These are phyloP conservation scores for Prosapia bicincta DNA, from an alignment of 2,888 invertebrate species.

Conservation along the genomic window DNA sequence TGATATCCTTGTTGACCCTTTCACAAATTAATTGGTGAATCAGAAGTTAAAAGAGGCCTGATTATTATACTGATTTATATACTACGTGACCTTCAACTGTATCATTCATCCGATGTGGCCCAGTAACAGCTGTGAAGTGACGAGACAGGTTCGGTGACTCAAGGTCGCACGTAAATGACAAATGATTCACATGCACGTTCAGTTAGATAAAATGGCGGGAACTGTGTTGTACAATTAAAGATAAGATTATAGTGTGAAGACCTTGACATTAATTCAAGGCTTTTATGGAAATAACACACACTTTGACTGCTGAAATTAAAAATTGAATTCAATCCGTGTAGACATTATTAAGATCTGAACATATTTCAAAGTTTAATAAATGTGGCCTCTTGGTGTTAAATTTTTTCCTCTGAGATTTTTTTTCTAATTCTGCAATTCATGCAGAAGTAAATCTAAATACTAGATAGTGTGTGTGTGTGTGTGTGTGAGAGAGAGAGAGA, in stretches of 20 bases:
- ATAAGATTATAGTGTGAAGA: neutral
- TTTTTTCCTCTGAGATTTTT: too few relatives aligned
- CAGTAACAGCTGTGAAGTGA: neutral
- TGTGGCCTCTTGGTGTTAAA: too few relatives aligned
- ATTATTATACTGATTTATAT: neutral
- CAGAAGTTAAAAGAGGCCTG: neutral
- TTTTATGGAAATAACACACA: neutral
- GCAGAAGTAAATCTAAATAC: too few relatives aligned
- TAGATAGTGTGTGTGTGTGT: too few relatives aligned
- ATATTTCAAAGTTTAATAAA: too few relatives aligned
- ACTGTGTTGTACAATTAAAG: neutral
- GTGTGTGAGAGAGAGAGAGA: too few relatives aligned
- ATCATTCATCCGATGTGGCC: neutral
- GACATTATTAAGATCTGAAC: too few relatives aligned
- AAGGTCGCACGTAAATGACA: neutral
- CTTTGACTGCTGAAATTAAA: neutral
- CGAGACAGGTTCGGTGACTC: neutral
- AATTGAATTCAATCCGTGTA: too few relatives aligned
- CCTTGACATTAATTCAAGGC: constrained; percentile 2
- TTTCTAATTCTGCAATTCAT: too few relatives aligned
- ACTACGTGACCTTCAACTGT: neutral
- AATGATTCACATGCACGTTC: neutral
- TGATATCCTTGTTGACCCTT: neutral
- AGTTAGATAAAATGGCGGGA: neutral
- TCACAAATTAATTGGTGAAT: neutral